Conservation (phyloP, 2,113 vertebrate genomes). For the Bubo scandiacus region DNA sequence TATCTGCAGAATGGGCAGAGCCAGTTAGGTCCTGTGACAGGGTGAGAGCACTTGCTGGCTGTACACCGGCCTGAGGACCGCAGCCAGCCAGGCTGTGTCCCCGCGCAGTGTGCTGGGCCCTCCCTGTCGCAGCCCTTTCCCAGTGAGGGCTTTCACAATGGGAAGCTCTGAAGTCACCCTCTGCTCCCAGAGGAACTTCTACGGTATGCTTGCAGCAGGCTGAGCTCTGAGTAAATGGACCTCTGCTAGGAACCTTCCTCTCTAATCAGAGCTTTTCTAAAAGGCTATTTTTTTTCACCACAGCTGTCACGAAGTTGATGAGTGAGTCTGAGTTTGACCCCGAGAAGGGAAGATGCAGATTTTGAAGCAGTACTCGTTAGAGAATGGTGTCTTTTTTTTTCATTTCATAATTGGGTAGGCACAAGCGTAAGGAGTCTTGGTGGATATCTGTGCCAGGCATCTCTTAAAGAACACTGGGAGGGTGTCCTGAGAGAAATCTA, state of each 20-base stretch:
- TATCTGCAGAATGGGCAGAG: not conserved
- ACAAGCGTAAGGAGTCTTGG: not conserved
- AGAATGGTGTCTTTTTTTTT: not conserved
- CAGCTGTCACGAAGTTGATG: not conserved
- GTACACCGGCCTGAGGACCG: not conserved
- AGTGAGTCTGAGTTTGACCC: not conserved
- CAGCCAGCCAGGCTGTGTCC: not conserved
- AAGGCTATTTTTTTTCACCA: not conserved
- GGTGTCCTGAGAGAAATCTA: not conserved
- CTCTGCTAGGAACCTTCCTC: not conserved
- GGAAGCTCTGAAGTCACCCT: not conserved
- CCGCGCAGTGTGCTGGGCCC: fast-evolving
- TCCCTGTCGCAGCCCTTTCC: not conserved
- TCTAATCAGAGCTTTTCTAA: not conserved
- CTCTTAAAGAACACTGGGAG: not conserved
- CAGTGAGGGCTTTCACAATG: fast-evolving
- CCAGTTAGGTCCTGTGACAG: not conserved
- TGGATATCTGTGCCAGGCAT: not conserved
- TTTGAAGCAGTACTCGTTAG: not conserved
- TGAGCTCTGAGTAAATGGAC: not conserved
- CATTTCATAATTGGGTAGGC: not conserved
- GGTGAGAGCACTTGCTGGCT: not conserved
- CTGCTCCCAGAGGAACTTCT: not conserved
- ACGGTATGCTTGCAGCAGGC: fast-evolving
- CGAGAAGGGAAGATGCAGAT: not conserved